Evolutionary conservation across 30 jellyfish, hydroid and myxozoan species (phyloP).

Genomic region (Aurelia aurita): DNA sequence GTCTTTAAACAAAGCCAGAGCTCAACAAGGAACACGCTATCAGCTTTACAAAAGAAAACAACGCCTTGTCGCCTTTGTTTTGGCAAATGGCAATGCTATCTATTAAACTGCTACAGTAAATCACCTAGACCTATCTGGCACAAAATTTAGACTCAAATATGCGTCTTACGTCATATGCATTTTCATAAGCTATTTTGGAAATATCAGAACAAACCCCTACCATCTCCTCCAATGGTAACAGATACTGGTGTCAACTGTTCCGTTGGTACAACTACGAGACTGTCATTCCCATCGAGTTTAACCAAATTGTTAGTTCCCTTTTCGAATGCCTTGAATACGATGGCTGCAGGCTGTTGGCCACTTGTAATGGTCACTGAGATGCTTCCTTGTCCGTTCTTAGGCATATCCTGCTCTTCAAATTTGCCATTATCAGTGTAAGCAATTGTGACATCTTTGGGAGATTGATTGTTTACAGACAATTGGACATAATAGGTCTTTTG

Average conservation of each 20-base stretch:
- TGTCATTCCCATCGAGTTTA: constrained; percentile 22
- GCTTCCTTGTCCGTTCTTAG: constrained; percentile 7
- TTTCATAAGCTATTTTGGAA: not conserved
- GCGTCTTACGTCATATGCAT: too few relatives aligned
- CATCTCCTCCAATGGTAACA: constrained; percentile 13
- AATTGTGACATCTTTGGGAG: constrained; percentile 54
- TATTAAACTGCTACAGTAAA: too few relatives aligned
- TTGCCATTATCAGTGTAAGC: constrained; percentile 29
- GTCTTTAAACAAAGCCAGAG: too few relatives aligned
- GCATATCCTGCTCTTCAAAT: constrained; percentile 31
- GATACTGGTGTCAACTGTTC: constrained; percentile 15
- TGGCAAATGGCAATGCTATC: too few relatives aligned
- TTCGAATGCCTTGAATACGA: constrained; percentile 46
- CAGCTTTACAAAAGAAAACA: too few relatives aligned
- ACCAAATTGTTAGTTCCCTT: constrained; percentile 53
- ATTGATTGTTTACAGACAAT: constrained; percentile 20
- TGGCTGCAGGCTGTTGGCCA: constrained; percentile 18
- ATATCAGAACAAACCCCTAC: not conserved
- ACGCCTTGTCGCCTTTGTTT: too few relatives aligned
- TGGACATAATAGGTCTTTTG: constrained; percentile 44
- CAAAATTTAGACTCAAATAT: too few relatives aligned
- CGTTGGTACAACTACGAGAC: constrained; percentile 31
- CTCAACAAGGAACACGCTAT: too few relatives aligned
- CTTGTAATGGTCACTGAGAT: constrained; percentile 20
- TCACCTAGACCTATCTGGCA: too few relatives aligned